These are phyloP conservation scores for Thunnus albacares DNA, from an alignment of 2,797 vertebrate genomes.

Conservation along the genomic window DNA sequence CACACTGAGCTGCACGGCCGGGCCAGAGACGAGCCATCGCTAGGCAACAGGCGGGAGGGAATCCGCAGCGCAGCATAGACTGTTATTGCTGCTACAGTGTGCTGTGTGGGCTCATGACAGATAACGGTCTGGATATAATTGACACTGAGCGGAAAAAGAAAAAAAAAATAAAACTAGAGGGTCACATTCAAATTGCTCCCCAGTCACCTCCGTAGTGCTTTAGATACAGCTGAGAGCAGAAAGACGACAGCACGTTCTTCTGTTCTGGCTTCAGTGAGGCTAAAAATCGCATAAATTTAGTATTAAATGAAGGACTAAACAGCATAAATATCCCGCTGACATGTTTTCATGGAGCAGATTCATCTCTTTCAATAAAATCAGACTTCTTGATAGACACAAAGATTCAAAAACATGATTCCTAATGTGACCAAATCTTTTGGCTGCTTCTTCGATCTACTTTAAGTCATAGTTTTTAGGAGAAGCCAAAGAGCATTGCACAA, in stretches of 20 bases:
- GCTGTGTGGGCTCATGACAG: constrained; percentile 51
- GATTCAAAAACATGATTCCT: constrained; percentile 21
- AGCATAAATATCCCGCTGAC: constrained; percentile 13
- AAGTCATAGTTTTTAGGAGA: too few species aligned
- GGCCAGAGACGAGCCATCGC: constrained; percentile 73
- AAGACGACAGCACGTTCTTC: constrained; percentile 17
- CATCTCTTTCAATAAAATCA: constrained; percentile 3
- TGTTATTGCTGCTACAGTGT: constrained; percentile 44
- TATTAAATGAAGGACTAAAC: constrained; percentile 26
- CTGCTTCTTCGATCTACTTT: constrained; percentile 2
- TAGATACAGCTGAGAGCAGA: constrained; percentile 24
- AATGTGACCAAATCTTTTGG: constrained; percentile 9
- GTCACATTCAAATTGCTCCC: constrained; percentile 40
- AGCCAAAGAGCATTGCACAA: background rate
- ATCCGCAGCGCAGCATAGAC: constrained; percentile 56
- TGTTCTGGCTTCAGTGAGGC: constrained; percentile 28
- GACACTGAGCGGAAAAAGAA: constrained; percentile 30
- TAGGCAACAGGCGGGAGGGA: constrained; percentile 81
- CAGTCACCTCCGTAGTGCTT: background rate
- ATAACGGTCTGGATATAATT: constrained; percentile 41
- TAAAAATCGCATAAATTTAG: constrained; percentile 13
- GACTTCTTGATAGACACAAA: background rate
- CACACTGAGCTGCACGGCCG: constrained; percentile 61
- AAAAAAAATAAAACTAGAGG: constrained; percentile 1
- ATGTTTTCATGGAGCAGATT: constrained; percentile 35